These are phyloP conservation scores for Nipponacmea schrenckii DNA, from an alignment of 2,888 invertebrate genomes.

Conservation along the genomic window DNA sequence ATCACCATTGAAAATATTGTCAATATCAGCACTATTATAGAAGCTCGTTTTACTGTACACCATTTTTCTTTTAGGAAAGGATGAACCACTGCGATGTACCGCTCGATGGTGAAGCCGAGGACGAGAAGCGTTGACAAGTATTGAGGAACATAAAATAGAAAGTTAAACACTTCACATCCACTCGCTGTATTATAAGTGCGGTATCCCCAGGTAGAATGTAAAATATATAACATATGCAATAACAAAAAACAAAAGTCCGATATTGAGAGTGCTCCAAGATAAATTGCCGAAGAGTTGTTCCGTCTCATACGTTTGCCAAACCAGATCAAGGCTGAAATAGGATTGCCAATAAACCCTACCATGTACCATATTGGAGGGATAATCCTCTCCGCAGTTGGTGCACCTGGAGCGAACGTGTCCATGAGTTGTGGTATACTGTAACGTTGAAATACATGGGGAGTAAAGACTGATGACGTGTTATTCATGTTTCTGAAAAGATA, in stretches of 20 bases:
- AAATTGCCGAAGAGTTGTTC: conserved; percentile 66
- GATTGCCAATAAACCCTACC: conserved; percentile 62
- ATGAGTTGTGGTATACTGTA: conserved; percentile 25
- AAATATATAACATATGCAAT: conserved; percentile 48
- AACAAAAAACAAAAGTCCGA: conserved; percentile 59
- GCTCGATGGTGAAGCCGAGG: conserved; percentile 57
- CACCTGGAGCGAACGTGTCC: conserved; percentile 48
- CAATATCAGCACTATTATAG: conserved; percentile 36
- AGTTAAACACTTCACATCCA: conserved; percentile 48
- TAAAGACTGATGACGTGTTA: too few species aligned
- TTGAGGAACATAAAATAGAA: conserved; percentile 47
- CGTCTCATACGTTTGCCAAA: conserved; percentile 58
- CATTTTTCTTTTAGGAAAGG: conserved; percentile 51
- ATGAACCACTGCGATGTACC: conserved; percentile 54
- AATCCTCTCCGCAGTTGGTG: conserved; percentile 51
- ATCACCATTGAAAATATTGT: conserved; percentile 32
- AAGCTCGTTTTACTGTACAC: conserved; percentile 51
- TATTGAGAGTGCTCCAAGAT: conserved; percentile 62
- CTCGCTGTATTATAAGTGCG: conserved; percentile 31
- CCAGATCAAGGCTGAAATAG: conserved; percentile 64
- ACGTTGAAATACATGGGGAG: conserved; percentile 14
- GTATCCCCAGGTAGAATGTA: conserved; percentile 53
- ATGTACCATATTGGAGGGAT: conserved; percentile 63
- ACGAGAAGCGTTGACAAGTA: conserved; percentile 57
- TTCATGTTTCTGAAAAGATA: too few species aligned